Base-by-base conservation (phyloP, 2,888 invertebrate genomes). In the Phengaris arion region DNA sequence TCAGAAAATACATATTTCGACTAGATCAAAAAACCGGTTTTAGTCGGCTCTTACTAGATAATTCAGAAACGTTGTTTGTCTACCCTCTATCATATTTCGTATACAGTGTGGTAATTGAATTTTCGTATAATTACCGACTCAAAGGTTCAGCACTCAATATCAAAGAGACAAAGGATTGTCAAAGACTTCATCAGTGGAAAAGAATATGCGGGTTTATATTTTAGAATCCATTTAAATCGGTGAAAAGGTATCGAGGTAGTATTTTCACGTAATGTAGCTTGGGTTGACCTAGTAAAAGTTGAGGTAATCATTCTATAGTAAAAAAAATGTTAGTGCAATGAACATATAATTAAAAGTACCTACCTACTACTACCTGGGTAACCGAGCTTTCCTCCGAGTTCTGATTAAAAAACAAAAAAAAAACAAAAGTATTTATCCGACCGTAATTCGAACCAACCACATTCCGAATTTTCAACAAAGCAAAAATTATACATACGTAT, bases 151-250 rank as follows among this genome's bases (percentile, higher is more conserved):
- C 35, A 72, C 72, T 35, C 72, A 6, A 52, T 22, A 52, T 52
- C 70, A 72, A 54, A 52, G 72, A 51, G 52, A 72, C 72, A 72
- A 72, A 72, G 52, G 72, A 52, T 72, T 52, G 54, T 22, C 54
- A 72, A 52, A 72, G 12, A 72, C 51, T 72, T 72, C 54, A 54
- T 52, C 72, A 72, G 72, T 10, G 51, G 22, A 54, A 72, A 72
- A 69, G 69, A 69, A 48, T 8, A 69, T 69, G 69, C 69, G 69
- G 69, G 69, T 3, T 69, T 35, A 35, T 3, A 35, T 35, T 35
- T 35, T 45, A 45, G 35, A 45, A 64, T 45, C 35, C 12, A 45
- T 13, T 64, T 6, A 22, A 57, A 64, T 64, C 64, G 12, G 10
- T 6, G 10, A 35, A 64, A 35, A 64, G 13, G 35, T 45, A 12